Base-by-base conservation (phyloP, 2,113 vertebrate genomes). In the Equus quagga region DNA sequence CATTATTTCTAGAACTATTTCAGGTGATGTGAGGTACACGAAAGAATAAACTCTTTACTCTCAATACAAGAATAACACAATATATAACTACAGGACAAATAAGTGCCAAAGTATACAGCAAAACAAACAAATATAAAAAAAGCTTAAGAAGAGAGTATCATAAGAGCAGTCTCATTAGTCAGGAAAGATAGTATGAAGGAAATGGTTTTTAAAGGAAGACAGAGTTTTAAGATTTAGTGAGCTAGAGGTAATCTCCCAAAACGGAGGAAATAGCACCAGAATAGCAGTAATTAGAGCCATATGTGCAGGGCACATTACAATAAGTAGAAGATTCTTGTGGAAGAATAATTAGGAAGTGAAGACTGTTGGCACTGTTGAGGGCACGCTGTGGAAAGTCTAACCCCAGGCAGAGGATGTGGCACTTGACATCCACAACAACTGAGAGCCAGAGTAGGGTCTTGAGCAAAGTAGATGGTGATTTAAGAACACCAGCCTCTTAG, bases 101-200 rank as follows among this genome's bases (percentile, higher is more conserved):
- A 28, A 44, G 3, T 89, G 17, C 13, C 23, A 51, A 92, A 73
- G 12, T 79, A 92, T 60, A n/a, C 24, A 28, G 41, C 89, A 95
- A 88, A 97, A 13, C 65, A 92, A 76, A 44, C 19, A 75, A 73
- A 62, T 36, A 60, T 12, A 97, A 85, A 60, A 89, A 64, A 73
- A 84, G 41, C 73, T 82, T 83, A 64, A 75, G 67, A 49, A 72
- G 28, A 85, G 9, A 49, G 36, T 33, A 5, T 56, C 64, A 58
- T 69, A n/a, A 65, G 82, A 5, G 13, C 15, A 56, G 6, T 46
- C 54, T 85, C 21, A 84, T 70, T 75, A 72, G 33, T 70, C 88
- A 41, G 28, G 26, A 81, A 93, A 83, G 41, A 75, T 81, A 62
- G 75, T 23, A 54, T 62, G 44, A 56, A 93, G 17, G 6, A 75